Conservation (phyloP, 1,140 invertebrate species). For the Melipona quadrifasciata region DNA sequence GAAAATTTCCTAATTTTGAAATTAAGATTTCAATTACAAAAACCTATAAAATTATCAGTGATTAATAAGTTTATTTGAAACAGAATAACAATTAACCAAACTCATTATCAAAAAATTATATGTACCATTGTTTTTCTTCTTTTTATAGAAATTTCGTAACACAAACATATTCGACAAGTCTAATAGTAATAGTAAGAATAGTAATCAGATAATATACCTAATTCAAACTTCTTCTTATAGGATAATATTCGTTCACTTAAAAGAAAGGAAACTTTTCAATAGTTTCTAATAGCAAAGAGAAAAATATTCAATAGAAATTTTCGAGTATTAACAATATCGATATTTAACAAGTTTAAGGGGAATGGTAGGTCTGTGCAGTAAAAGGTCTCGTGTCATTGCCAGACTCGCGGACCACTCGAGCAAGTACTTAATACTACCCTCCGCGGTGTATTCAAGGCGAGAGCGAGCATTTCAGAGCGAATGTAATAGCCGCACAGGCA, state of each 20-base stretch:
- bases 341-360: neutral
- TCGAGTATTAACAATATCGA: slow-evolving; percentile 1
- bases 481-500: slow-evolving; percentile 73
- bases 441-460: slow-evolving; percentile 42
- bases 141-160: neutral
- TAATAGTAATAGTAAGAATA: neutral
- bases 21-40: neutral
- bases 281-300: neutral
- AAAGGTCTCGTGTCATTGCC: slow-evolving; percentile 50
- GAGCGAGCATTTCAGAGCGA: slow-evolving; percentile 46
- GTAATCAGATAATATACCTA: neutral
- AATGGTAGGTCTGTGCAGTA: neutral
- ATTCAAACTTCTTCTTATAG: neutral
- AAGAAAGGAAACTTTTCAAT: too few relatives aligned
- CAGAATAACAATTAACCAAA: neutral
- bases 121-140: neutral
- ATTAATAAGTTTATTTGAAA: neutral
- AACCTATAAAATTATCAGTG: neutral
- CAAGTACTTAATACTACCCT: slow-evolving; percentile 56
- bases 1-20: neutral
- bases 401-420: slow-evolving; percentile 49
- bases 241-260: neutral
- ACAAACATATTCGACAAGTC: neutral
- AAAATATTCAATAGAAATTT: neutral
- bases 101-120: neutral